Percentiles rank a stretch among this genome's conserved stretches.
Conservation (phyloP, 2,113 vertebrate species). For the Gobio gobio region DNA sequence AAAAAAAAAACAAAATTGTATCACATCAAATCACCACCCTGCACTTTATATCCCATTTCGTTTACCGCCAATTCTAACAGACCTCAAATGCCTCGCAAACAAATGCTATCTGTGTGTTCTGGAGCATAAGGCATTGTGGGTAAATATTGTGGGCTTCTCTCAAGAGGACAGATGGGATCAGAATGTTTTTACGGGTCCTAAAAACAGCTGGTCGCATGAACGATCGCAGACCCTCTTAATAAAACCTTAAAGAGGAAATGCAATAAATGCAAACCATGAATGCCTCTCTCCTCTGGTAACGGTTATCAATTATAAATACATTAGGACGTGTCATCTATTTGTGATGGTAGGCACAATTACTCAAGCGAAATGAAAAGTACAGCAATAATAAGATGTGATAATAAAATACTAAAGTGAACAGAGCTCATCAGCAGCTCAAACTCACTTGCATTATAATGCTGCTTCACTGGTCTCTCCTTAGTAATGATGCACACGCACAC, state of each 20-base stretch:
- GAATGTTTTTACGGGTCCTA: not conserved
- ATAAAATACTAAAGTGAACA: not conserved
- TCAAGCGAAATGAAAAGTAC: slow-evolving; percentile 12
- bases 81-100: not conserved
- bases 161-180: not conserved
- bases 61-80: not conserved
- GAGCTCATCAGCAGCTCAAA: not conserved
- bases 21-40: not conserved
- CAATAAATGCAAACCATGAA: not conserved
- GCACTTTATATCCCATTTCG: not conserved
- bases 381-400: slow-evolving; percentile 7
- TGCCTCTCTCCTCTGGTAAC: not conserved
- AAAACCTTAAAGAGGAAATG: not conserved
- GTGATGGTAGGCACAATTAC: not conserved
- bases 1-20: not conserved
- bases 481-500: not conserved
- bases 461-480: not conserved
- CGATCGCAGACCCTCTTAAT: not conserved
- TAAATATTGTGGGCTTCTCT: not conserved
- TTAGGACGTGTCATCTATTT: slow-evolving; percentile 4
- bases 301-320: slow-evolving; percentile 23
- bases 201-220: not conserved
- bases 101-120: not conserved
- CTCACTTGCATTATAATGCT: too few species aligned
- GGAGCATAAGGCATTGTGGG: not conserved